A percentile compares a stretch with the other conserved stretches of the same genome.
Evolutionary conservation across 2,113 vertebrate genomes (phyloP).

Genomic region (Oxyura jamaicensis): DNA sequence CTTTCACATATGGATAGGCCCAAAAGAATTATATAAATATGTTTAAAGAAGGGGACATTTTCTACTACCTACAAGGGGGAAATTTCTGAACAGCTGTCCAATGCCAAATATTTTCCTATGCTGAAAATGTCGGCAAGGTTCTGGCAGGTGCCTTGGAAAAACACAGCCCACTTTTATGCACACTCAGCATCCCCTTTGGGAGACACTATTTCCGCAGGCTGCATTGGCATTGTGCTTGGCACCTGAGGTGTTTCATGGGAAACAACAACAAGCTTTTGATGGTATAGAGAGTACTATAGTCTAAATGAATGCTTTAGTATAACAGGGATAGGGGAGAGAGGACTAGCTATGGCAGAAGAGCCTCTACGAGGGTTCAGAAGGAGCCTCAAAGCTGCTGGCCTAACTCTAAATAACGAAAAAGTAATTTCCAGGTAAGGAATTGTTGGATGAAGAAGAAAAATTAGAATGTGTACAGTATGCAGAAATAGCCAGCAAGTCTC

Average conservation of each 20-base stretch:
- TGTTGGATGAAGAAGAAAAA: not conserved
- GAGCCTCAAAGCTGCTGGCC: not conserved
- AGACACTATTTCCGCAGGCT: slow-evolving; percentile 31
- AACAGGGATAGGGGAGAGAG: not conserved
- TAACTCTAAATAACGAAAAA: not conserved
- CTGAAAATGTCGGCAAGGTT: slow-evolving; percentile 49
- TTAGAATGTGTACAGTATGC: not conserved
- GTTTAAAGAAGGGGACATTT: not conserved
- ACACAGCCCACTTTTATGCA: slow-evolving; percentile 39
- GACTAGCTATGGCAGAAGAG: not conserved
- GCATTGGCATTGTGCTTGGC: slow-evolving; percentile 47
- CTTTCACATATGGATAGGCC: not conserved
- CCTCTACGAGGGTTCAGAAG: not conserved
- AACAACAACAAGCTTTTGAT: slow-evolving; percentile 35
- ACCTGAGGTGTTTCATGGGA: slow-evolving; percentile 47
- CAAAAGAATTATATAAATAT: slow-evolving; percentile 31
- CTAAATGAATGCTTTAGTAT: not conserved
- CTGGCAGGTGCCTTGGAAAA: slow-evolving; percentile 54
- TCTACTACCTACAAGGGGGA: slow-evolving; percentile 38
- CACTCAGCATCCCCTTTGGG: slow-evolving; percentile 21
- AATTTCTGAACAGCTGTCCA: slow-evolving; percentile 29
- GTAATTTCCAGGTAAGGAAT: not conserved
- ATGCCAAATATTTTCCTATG: slow-evolving; percentile 59
- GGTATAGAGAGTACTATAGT: not conserved
- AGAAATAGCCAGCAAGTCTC: not conserved